Percentiles rank a stretch among this genome's conserved stretches.
phyloP scores from a whole-genome alignment of 2,113 vertebrate genomes.

The Microcebus griseorufus region DNA sequence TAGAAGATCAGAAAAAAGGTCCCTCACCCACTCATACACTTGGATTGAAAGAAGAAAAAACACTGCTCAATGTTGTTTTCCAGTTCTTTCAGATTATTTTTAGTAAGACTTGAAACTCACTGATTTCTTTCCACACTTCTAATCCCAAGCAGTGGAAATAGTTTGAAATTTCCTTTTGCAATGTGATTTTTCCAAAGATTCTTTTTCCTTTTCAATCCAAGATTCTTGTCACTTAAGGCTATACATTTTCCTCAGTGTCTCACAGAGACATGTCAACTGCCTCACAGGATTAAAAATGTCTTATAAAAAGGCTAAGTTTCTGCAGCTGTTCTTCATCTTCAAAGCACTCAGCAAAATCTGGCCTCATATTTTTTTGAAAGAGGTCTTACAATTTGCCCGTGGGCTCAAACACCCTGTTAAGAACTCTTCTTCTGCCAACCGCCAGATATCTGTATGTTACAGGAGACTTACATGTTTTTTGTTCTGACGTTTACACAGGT shows the following conservation, averaged over 20 bases:
- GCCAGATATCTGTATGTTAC: not conserved
- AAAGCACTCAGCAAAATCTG: not conserved
- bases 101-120: not conserved
- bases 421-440: not conserved
- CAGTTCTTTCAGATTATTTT: not conserved
- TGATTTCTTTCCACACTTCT: not conserved
- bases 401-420: not conserved
- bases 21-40: not conserved
- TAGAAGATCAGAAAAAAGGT: not conserved
- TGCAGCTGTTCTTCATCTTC: not conserved
- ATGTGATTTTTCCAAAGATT: not conserved
- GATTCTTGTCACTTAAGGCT: not conserved
- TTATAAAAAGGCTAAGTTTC: not conserved
- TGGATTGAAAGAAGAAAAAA: not conserved
- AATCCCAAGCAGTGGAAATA: not conserved
- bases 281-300: not conserved
- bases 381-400: not conserved
- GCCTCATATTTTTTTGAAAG: not conserved
- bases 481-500: not conserved
- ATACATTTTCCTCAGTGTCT: not conserved
- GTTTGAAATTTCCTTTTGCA: not conserved
- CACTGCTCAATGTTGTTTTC: not conserved
- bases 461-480: not conserved
- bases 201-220: not conserved
- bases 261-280: not conserved